A percentile compares a stretch with the other conserved stretches of the same genome.
These are phyloP conservation scores for Gnathonemus echidnorhynchus DNA, from an alignment of 2,113 vertebrate genomes.

Conservation along the genomic window DNA sequence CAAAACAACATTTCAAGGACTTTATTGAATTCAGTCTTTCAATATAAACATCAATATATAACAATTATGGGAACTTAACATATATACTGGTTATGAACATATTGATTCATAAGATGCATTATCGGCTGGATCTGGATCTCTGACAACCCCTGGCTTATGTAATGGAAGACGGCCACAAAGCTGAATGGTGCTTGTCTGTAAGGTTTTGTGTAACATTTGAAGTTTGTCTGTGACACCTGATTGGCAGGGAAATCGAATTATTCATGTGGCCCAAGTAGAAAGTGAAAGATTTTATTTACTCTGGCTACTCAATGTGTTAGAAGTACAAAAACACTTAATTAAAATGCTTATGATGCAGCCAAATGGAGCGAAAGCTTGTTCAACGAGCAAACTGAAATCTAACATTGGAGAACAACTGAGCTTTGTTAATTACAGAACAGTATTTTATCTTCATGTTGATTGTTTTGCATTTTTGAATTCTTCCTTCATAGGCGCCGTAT, in stretches of 20 bases:
- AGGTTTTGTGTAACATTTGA: background rate
- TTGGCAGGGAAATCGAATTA: background rate
- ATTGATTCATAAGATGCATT: background rate
- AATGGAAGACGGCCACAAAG: background rate
- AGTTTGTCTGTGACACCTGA: background rate
- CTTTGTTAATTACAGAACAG: background rate
- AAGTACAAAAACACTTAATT: background rate
- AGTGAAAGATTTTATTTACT: background rate
- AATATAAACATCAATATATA: background rate
- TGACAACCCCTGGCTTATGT: background rate
- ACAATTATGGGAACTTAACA: background rate
- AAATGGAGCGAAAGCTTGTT: background rate
- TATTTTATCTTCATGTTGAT: background rate
- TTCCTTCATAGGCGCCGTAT: constrained; percentile 71
- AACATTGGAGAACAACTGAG: background rate
- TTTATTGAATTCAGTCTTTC: background rate
- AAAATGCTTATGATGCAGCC: background rate
- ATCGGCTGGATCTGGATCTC: background rate
- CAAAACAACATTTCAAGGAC: background rate
- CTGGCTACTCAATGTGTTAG: background rate
- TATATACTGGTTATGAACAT: background rate
- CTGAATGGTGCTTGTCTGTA: background rate
- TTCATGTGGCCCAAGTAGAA: background rate
- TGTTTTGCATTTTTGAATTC: background rate
- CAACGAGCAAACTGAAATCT: background rate